A percentile compares a stretch with the other conserved stretches of the same genome.
These are phyloP conservation scores for Solenodon paradoxus DNA, from an alignment of 2,113 vertebrate genomes.

Conservation along the genomic window DNA sequence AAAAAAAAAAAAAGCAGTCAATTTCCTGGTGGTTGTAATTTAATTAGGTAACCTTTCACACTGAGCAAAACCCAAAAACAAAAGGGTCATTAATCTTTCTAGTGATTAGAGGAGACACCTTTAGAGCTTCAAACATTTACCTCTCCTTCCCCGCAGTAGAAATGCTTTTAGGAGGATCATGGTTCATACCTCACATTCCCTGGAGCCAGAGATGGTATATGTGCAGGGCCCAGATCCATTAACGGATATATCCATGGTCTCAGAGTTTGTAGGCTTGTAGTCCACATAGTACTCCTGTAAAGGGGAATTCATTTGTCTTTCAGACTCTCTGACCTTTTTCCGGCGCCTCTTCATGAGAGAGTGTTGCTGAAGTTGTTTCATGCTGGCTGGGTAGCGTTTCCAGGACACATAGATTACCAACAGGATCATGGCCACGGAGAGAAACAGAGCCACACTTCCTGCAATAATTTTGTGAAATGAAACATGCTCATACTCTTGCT, in stretches of 20 bases:
- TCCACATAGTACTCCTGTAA: conserved; percentile 99
- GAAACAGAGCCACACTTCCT: conserved; percentile 94
- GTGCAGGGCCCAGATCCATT: conserved; percentile 98
- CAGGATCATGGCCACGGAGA: conserved; percentile 96
- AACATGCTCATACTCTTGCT: conserved; percentile 93
- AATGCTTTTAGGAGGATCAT: conserved; percentile 96
- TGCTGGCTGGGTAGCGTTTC: conserved; percentile 96
- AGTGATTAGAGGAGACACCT: conserved; percentile 82
- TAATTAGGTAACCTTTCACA: conserved; percentile 77
- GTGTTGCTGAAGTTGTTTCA: conserved; percentile 95
- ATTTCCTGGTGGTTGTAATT: conserved; percentile 75
- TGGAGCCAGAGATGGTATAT: conserved; percentile 98
- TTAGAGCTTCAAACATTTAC: conserved; percentile 91
- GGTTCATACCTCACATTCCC: conserved; percentile 99
- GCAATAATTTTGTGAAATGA: conserved; percentile 98
- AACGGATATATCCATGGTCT: conserved; percentile 98
- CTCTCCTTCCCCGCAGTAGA: conserved; percentile 96
- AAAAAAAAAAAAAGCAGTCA: conserved; percentile 62
- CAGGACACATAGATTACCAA: conserved; percentile 98
- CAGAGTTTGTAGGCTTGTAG: conserved; percentile 99
- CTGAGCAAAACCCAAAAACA: conserved; percentile 77
- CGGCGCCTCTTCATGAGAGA: conserved; percentile 92
- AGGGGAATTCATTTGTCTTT: conserved; percentile 94
- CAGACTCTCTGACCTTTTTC: conserved; percentile 93
- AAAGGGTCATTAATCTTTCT: conserved; percentile 80